Evolutionary conservation across 2,888 invertebrate genomes (phyloP), one percentile per base, ranked within the genome.

Genomic region (Rhagonycha lutea): DNA sequence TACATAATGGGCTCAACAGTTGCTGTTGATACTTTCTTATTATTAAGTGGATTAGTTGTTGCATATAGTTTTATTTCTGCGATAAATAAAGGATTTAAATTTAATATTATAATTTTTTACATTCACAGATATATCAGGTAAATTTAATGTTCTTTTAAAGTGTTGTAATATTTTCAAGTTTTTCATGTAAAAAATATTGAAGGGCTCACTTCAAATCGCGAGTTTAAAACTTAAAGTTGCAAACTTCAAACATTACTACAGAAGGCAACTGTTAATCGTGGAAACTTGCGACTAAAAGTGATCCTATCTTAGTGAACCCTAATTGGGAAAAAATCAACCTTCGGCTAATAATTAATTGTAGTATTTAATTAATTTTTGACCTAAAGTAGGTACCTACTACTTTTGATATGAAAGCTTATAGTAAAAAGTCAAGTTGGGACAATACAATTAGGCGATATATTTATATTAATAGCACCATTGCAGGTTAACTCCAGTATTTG

Each of bases 1-100:
- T 77, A 77, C 32, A 71, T 80, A 11, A 65, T 80, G 9, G 80
- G 78, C 4, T 81, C 78, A 8, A 77, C 78, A 5, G 75, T 82
- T 18, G 73, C 80, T 2, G 92, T 92, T 0, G 92, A 93, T 76
- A 91, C 92, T 0, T 93, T 93, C 84, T 92, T 92, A 82, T 84
- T 91, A 24, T 85, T 92, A 80, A 91, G 92, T 80, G 92, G 92
- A 4, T 84, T 92, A 61, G 84, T 92, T 0, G 89, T 89, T 75
- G 88, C 90, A 1, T 90, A 89, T 74, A 76, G 85, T 2, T 86
- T 86, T 73, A 75, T 88, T 4, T 86, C 85, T 79, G 63, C 24
- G n/a, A 80, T 83, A 67, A 82, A 82, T 75, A 84, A 83, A 24
- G 82, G 83, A 1, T 81, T 81, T 5, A 78, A 75, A 4, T 83